phyloP scores from a whole-genome alignment of 1,140 invertebrate species.

The Hylyphantes graminicola region DNA sequence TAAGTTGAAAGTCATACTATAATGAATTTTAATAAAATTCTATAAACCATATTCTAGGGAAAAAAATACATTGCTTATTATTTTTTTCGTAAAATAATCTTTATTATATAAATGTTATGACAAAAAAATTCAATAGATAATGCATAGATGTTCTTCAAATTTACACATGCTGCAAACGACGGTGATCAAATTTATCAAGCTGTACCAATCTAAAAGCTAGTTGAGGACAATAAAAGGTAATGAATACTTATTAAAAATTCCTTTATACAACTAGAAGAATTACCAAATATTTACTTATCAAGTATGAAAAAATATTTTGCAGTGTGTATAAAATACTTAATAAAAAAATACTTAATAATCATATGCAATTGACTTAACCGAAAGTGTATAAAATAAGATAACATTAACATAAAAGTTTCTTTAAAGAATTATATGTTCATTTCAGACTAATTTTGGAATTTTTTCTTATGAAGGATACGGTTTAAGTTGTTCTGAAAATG shows the following conservation, averaged over 20 bases:
- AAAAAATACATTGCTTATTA: no score
- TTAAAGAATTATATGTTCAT: not conserved
- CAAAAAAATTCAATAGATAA: not conserved
- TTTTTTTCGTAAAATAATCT: no score
- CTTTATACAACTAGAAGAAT: no score
- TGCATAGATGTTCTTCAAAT: not conserved
- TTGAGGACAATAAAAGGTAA: slow-evolving; percentile 14
- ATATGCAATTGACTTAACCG: no score
- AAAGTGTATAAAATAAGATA: no score
- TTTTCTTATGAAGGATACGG: slow-evolving; percentile 70
- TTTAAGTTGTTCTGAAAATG: slow-evolving; percentile 93
- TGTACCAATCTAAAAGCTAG: slow-evolving; percentile 74
- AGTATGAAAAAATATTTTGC: no score
- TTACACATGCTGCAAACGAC: slow-evolving; percentile 62
- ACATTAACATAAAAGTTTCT: not conserved
- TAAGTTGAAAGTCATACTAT: no score
- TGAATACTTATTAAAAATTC: not conserved
- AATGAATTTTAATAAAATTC: no score
- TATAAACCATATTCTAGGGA: no score
- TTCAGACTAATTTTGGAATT: not conserved
- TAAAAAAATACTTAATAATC: no score
- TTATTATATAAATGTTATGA: not conserved
- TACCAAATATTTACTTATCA: no score
- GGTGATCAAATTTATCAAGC: slow-evolving; percentile 89
- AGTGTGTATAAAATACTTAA: no score